Percentiles rank a stretch among this genome's conserved stretches.
Evolutionary conservation across 1,140 invertebrate genomes (phyloP).

Genomic region (Monochamus saltuarius): DNA sequence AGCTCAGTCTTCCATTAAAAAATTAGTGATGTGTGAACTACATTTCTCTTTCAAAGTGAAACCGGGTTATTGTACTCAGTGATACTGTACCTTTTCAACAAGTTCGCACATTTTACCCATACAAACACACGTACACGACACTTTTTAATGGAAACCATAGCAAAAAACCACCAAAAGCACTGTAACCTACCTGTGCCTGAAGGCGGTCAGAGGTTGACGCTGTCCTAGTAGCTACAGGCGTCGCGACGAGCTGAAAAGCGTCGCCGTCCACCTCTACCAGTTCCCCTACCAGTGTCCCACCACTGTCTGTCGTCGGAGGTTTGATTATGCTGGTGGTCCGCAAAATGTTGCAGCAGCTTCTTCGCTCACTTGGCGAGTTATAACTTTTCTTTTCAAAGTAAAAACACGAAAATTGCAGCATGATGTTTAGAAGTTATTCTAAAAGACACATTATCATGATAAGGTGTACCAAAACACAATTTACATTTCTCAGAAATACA

Average conservation of each 20-base stretch:
- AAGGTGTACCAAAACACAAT: no score
- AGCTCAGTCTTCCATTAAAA: no score
- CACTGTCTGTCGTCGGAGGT: slow-evolving; percentile 6
- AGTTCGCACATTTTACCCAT: no score
- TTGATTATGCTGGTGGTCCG: slow-evolving; percentile 24
- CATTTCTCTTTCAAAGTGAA: no score
- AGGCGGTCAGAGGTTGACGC: slow-evolving; percentile 49
- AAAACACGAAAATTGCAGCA: no score
- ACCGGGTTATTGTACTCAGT: no score
- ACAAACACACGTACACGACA: neutral
- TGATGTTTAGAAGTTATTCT: no score
- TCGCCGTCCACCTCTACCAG: slow-evolving; percentile 30
- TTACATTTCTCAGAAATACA: no score
- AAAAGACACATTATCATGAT: no score
- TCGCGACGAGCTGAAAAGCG: slow-evolving; percentile 42
- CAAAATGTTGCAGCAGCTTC: slow-evolving; percentile 31
- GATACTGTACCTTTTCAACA: no score
- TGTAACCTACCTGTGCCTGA: slow-evolving; percentile 48
- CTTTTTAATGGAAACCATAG: neutral
- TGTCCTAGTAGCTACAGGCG: slow-evolving; percentile 51
- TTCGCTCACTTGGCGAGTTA: neutral
- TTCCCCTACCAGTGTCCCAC: slow-evolving; percentile 10
- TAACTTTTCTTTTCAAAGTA: no score
- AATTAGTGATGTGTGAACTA: no score
- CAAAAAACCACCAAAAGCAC: slow-evolving; percentile 12